A percentile compares a stretch with the other conserved stretches of the same genome.
phyloP scores from a whole-genome alignment of 2,888 invertebrate genomes.

The Eumerus sabulonum region DNA sequence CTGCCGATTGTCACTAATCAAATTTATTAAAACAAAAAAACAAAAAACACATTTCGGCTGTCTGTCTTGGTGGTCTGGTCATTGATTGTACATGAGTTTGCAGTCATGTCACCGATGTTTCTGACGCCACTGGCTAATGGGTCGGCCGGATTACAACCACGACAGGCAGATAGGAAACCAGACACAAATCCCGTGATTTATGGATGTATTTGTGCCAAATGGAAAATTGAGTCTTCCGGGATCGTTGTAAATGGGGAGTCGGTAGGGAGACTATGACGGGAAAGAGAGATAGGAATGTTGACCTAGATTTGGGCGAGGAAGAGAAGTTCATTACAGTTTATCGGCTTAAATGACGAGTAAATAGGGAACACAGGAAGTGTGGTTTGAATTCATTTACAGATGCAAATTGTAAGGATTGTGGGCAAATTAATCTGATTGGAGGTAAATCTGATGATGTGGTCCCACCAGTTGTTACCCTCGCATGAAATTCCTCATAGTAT shows the following conservation, averaged over 20 bases:
- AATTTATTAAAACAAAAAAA: slow-evolving; percentile 24
- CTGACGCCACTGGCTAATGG: slow-evolving; percentile 38
- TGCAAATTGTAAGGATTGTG: no score
- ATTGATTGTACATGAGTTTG: slow-evolving; percentile 53
- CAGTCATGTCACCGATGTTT: slow-evolving; percentile 24
- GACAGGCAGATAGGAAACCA: slow-evolving; percentile 43
- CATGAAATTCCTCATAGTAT: no score
- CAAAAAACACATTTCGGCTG: slow-evolving; percentile 20
- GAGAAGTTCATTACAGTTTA: slow-evolving; percentile 27
- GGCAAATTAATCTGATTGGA: no score
- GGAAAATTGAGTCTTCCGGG: slow-evolving; percentile 63
- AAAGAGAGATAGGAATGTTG: slow-evolving; percentile 5
- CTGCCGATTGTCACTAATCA: slow-evolving; percentile 53
- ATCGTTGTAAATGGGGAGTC: slow-evolving; percentile 25
- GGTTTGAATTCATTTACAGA: no score
- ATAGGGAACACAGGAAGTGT: no score
- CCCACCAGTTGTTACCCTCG: no score
- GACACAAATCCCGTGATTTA: slow-evolving; percentile 58
- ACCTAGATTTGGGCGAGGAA: slow-evolving; percentile 26
- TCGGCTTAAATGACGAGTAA: slow-evolving; percentile 13
- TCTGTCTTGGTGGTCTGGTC: slow-evolving; percentile 42
- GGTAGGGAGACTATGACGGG: no score
- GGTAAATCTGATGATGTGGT: no score
- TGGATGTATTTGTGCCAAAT: slow-evolving; percentile 53
- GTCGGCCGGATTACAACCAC: slow-evolving; percentile 49